These are phyloP conservation scores for Sipha flava DNA, from an alignment of 1,140 invertebrate species.

Conservation along the genomic window DNA sequence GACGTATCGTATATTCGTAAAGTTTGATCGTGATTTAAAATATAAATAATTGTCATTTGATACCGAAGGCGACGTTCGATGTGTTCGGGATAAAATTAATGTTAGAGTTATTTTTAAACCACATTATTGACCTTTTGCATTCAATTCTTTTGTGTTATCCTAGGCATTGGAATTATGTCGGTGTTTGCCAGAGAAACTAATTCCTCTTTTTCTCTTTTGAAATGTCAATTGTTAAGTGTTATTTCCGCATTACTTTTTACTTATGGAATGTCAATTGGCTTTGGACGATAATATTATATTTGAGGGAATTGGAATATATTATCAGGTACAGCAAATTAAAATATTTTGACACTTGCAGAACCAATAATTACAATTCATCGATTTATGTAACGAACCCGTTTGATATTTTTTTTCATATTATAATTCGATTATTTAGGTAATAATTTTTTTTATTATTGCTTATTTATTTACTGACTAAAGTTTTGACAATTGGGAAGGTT, in stretches of 20 bases:
- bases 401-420: no score
- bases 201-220: neutral
- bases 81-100: neutral
- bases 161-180: neutral
- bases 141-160: neutral
- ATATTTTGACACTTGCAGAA: no score
- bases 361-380: no score
- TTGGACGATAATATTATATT: no score
- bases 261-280: neutral
- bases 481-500: no score
- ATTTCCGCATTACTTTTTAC: neutral
- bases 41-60: neutral
- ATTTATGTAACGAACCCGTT: no score
- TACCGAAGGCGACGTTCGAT: neutral
- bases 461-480: no score
- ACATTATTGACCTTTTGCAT: slow-evolving; percentile 20
- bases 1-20: neutral
- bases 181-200: neutral
- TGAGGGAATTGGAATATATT: no score
- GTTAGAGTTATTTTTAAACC: neutral
- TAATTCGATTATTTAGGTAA: no score
- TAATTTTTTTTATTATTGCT: no score
- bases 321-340: no score
- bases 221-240: neutral
- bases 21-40: neutral